Evolutionary conservation across 1,140 invertebrate genomes (phyloP), one percentile per base, ranked within the genome.

Genomic region (Bombus consobrinus): DNA sequence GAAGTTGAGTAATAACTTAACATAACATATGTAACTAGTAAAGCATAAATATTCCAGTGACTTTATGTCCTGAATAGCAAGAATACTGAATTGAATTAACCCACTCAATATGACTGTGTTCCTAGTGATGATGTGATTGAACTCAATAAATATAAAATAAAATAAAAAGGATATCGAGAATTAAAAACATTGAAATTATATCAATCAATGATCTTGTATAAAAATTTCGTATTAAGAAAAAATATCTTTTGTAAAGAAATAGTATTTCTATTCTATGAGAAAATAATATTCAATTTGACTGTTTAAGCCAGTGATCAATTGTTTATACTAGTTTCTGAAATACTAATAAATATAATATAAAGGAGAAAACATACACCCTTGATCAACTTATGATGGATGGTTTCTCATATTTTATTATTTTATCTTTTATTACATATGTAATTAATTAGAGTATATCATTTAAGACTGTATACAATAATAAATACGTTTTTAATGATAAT

Each of bases 1-100:
- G 13, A 15, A 53, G 8, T n/a, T 62, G 47, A 47, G 32, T 34
- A 53, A 22, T 22, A 34, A 34, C 5, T 10, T 34, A 25, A 57
- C 32, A 32, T 72, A 6, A 74, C 32, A 25, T 72, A 8, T 28
- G 4, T 18, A 37, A 57, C 32, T 34, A 13, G 37, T 62, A 41
- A 43, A 22, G 8, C 28, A 62, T 62, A 43, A 66, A 34, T 66
- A 78, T 78, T 47, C 5, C 41, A 34, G n/a, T 28, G 41, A 66
- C 39, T 79, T 79, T 34, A 43, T 79, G 62, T 22, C 10, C 41
- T 79, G n/a, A 79, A 78, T 78, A 39, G 34, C n/a, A 47, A 78
- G 22, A 74, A 25, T 13, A 66, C n/a, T 22, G 77, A 79, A 79
- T 79, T 22, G 9, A 79, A 79, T 68, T 66, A 37, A 79, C 12